These are phyloP conservation scores for Nudaria mundana DNA, from an alignment of 2,888 invertebrate species.

Conservation along the genomic window DNA sequence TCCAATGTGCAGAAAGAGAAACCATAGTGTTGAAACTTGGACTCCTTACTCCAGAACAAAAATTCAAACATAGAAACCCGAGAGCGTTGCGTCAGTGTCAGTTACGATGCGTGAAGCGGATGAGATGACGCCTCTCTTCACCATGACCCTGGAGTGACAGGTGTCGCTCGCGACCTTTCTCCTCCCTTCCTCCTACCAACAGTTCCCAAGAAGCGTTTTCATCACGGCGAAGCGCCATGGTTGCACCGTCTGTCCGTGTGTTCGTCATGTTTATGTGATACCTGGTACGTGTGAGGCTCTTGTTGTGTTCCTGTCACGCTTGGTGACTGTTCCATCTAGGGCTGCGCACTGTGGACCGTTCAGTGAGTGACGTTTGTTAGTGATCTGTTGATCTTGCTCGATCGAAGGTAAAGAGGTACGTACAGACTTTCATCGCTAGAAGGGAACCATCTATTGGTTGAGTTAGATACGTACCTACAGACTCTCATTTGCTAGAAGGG, in stretches of 20 bases:
- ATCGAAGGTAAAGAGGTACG: too few species aligned
- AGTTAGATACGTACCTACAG: too few species aligned
- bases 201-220: not conserved
- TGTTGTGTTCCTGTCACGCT: not conserved
- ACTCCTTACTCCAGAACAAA: not conserved
- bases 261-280: slow-evolving; percentile 3
- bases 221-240: slow-evolving; percentile 5
- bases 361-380: too few species aligned
- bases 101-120: not conserved
- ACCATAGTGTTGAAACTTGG: not conserved
- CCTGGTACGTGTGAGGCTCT: slow-evolving; percentile 4
- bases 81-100: not conserved
- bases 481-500: too few species aligned
- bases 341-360: too few species aligned
- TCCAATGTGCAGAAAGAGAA: not conserved
- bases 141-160: not conserved
- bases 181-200: too few species aligned
- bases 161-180: not conserved
- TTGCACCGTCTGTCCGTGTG: slow-evolving; percentile 2
- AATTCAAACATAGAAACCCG: slow-evolving; percentile 5
- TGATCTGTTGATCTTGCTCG: too few species aligned
- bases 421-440: too few species aligned
- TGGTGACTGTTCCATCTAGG: too few species aligned
- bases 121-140: not conserved
- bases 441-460: too few species aligned